These are phyloP conservation scores for Formica aserva DNA, from an alignment of 2,888 invertebrate genomes.

Conservation along the genomic window DNA sequence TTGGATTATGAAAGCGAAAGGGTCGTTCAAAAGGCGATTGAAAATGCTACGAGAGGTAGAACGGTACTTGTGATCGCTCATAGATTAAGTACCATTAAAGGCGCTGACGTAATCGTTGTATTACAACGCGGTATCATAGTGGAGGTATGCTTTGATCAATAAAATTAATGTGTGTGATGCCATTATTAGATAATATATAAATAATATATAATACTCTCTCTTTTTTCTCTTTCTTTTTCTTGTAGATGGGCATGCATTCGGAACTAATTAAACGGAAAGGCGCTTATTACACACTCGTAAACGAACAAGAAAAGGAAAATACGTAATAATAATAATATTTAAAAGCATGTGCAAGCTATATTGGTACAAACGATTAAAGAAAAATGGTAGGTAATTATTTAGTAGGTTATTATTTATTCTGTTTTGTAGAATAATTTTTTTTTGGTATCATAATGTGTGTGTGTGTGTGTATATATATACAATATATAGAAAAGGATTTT, in stretches of 20 bases:
- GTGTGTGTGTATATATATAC: not conserved
- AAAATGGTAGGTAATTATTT: not conserved
- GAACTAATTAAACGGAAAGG: conserved; percentile 92
- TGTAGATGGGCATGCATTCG: conserved; percentile 93
- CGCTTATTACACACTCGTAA: conserved; percentile 94
- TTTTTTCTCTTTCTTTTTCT: conserved; percentile 45
- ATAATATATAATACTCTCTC: conserved; percentile 21
- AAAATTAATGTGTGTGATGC: conserved; percentile 30
- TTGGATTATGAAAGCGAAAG: conserved; percentile 97
- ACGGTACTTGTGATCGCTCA: conserved; percentile 99
- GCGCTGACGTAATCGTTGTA: conserved; percentile 97
- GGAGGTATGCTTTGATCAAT: conserved; percentile 88
- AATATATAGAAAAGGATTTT: not conserved
- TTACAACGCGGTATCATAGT: conserved; percentile 93
- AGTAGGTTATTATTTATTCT: not conserved
- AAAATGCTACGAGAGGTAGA: conserved; percentile 92
- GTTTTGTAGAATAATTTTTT: not conserved
- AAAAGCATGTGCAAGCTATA: conserved; percentile 20
- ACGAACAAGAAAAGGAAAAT: conserved; percentile 89
- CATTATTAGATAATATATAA: conserved; percentile 6
- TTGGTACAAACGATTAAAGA: conserved; percentile 4
- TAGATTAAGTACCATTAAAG: conserved; percentile 95
- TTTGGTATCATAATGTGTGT: not conserved
- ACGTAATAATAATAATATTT: conserved; percentile 59
- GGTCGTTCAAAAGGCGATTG: conserved; percentile 95